A percentile compares a stretch with the other conserved stretches of the same genome.
phyloP scores from a whole-genome alignment of 2,797 vertebrate species.

The Labroides dimidiatus region DNA sequence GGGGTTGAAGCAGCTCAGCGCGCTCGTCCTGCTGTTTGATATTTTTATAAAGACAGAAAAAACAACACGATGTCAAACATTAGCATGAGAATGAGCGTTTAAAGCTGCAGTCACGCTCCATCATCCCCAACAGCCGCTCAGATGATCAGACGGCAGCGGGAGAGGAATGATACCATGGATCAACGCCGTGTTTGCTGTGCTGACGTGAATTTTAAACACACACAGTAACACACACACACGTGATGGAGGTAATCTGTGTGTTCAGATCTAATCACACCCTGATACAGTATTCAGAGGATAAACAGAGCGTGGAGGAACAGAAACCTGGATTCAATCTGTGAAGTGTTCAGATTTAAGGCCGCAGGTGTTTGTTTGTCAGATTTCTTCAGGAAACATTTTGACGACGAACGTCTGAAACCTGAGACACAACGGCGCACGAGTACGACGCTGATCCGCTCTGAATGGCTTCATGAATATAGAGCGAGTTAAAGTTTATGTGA shows the following conservation, averaged over 20 bases:
- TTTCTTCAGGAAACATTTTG: no score
- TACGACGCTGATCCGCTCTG: not conserved
- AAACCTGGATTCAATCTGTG: no score
- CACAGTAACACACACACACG: no score
- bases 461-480: no score
- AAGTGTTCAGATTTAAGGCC: no score
- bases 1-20: no score
- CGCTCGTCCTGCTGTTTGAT: no score
- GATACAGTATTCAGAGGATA: not conserved
- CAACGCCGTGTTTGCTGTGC: not conserved
- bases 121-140: not conserved
- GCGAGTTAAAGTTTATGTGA: conserved; percentile 6
- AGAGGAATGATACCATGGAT: not conserved
- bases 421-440: not conserved
- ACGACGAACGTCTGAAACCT: no score
- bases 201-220: conserved; percentile 36
- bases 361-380: no score
- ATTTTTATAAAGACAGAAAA: no score
- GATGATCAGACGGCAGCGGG: conserved; percentile 9
- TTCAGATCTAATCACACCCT: not conserved
- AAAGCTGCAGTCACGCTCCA: not conserved
- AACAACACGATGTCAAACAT: not conserved
- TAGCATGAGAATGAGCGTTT: conserved; percentile 8
- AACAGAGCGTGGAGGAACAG: not conserved
- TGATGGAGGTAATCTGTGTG: conserved; percentile 14